Percentiles rank a stretch among this genome's conserved stretches.
Evolutionary conservation across 2,113 vertebrate genomes (phyloP).

Genomic region (Thunnus maccoyii): DNA sequence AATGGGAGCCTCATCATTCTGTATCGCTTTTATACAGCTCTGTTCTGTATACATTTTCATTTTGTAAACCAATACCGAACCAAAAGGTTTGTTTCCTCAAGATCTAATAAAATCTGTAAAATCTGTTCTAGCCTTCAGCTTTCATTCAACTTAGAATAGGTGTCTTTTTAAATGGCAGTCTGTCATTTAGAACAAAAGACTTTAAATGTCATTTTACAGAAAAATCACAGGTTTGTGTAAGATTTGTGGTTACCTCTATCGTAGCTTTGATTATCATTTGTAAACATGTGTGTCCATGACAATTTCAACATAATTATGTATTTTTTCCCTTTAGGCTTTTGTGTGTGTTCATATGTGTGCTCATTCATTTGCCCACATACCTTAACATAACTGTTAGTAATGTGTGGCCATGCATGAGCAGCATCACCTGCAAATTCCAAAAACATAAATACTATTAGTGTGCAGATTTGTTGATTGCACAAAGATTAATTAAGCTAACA

Average conservation of each 20-base stretch:
- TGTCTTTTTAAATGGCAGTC: too few species aligned
- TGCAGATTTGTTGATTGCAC: constrained; percentile 11
- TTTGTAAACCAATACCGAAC: background rate
- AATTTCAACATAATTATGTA: background rate
- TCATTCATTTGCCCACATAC: background rate
- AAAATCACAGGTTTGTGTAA: background rate
- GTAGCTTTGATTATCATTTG: background rate
- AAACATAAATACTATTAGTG: constrained; percentile 13
- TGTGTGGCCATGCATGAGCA: background rate
- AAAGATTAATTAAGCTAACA: constrained; percentile 10
- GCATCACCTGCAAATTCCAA: background rate
- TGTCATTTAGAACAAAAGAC: too few species aligned
- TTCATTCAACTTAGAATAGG: background rate
- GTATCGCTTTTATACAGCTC: background rate
- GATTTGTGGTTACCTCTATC: background rate
- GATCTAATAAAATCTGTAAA: background rate
- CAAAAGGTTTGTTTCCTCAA: too few species aligned
- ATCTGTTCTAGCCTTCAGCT: background rate
- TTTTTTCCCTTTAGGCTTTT: background rate
- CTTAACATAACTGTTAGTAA: background rate
- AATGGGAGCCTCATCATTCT: too few species aligned
- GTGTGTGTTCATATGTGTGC: background rate
- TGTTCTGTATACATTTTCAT: background rate
- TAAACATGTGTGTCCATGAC: background rate
- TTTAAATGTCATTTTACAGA: background rate